Evolutionary conservation across 1,140 invertebrate genomes (phyloP).

Genomic region (Drosophila parvula): DNA sequence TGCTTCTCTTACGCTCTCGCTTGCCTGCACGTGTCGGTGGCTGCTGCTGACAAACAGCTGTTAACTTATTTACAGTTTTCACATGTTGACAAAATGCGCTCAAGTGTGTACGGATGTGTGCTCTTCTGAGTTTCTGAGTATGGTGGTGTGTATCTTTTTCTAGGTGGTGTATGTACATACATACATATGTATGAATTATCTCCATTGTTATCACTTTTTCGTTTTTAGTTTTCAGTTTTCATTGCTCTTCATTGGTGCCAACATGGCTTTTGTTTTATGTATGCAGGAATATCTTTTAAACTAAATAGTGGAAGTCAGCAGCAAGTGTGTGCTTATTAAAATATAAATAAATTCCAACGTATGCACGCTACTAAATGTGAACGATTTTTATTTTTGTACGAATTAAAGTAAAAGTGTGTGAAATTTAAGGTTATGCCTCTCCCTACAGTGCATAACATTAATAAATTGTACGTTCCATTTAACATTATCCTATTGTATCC

Average conservation of each 20-base stretch:
- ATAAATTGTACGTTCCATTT: neutral
- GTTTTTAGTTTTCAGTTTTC: constrained; percentile 25
- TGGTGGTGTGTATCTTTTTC: constrained; percentile 37
- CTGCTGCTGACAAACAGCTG: constrained; percentile 74
- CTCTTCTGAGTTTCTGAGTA: constrained; percentile 9
- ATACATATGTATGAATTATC: constrained; percentile 5
- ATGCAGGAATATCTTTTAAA: neutral
- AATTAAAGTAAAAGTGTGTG: neutral
- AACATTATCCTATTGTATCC: neutral
- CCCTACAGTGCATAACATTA: neutral
- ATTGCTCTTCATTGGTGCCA: constrained; percentile 13
- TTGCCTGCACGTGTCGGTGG: constrained; percentile 69
- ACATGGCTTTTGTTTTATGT: constrained; percentile 5
- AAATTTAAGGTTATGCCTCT: neutral
- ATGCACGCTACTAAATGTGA: too few relatives aligned
- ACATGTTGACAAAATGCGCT: constrained; percentile 66
- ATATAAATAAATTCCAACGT: neutral
- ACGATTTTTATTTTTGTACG: too few relatives aligned
- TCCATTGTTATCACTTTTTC: constrained; percentile 37
- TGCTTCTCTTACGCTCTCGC: constrained; percentile 30
- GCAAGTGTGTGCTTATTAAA: neutral
- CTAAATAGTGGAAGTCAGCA: neutral
- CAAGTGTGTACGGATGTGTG: constrained; percentile 25
- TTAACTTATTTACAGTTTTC: constrained; percentile 81
- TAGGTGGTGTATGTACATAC: constrained; percentile 8